Evolutionary conservation across 2,113 vertebrate species (phyloP).

Genomic region (Natator depressus): DNA sequence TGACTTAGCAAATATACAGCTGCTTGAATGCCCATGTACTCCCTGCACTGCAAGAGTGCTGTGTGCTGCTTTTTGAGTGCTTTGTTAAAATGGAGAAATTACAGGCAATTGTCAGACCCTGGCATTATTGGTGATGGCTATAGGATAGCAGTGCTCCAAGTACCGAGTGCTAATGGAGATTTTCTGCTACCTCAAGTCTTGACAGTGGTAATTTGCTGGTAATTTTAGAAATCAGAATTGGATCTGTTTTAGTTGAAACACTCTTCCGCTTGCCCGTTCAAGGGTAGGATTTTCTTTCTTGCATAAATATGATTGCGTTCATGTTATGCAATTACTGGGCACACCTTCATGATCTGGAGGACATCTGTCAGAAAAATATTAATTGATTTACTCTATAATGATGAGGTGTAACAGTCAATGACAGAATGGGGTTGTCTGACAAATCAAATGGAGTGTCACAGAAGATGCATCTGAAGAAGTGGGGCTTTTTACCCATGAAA

Average conservation of each 20-base stretch:
- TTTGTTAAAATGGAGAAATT: neutral
- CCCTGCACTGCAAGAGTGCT: neutral
- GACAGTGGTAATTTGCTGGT: rapidly evolving
- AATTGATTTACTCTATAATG: neutral
- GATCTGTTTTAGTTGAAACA: neutral
- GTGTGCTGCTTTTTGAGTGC: neutral
- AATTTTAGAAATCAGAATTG: neutral
- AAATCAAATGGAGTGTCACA: neutral
- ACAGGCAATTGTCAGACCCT: neutral
- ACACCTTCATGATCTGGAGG: rapidly evolving
- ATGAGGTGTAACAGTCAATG: neutral
- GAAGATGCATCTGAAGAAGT: neutral
- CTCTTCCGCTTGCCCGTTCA: neutral
- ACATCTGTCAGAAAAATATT: neutral
- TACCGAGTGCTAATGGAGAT: neutral
- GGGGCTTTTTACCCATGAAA: too few relatives aligned
- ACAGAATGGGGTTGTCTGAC: neutral
- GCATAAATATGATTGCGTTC: neutral
- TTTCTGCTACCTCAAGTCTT: neutral
- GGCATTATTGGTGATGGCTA: neutral
- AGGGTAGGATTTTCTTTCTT: neutral
- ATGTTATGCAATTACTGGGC: neutral
- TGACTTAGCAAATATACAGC: neutral
- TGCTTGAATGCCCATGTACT: neutral
- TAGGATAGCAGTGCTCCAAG: too few relatives aligned